phyloP scores from a whole-genome alignment of 2,797 vertebrate species.

The Australoheros facetus region DNA sequence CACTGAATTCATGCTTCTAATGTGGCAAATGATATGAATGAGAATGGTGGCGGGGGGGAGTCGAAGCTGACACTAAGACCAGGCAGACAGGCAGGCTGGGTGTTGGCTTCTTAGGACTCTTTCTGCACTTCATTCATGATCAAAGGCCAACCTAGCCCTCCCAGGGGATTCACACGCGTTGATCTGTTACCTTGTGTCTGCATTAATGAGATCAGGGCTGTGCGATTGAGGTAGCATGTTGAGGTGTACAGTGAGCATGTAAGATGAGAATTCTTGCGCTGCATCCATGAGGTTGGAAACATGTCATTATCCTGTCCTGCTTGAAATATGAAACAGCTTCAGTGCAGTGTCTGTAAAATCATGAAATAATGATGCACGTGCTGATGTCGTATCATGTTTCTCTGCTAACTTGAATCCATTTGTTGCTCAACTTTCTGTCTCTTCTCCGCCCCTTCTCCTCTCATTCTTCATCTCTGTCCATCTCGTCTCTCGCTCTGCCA shows the following conservation, averaged over 20 bases:
- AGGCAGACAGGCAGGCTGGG: constrained; percentile 6
- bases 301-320: neutral
- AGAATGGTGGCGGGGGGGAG: neutral
- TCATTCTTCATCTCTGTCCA: constrained; percentile 50
- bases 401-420: constrained; percentile 25
- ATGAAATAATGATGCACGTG: constrained; percentile 42
- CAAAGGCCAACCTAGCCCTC: constrained; percentile 58
- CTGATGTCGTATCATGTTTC: constrained; percentile 16
- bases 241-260: neutral
- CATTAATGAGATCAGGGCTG: constrained; percentile 67
- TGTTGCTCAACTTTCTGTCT: constrained; percentile 46
- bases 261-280: neutral
- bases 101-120: constrained; percentile 32
- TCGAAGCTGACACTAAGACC: constrained; percentile 13
- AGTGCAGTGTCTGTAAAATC: neutral
- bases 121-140: constrained; percentile 51
- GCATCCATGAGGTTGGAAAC: constrained; percentile 15
- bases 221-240: constrained; percentile 28
- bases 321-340: neutral
- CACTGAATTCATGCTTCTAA: neutral
- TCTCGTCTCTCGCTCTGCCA: constrained; percentile 49
- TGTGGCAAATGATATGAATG: constrained; percentile 30
- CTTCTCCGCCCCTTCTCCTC: constrained; percentile 28
- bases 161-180: constrained; percentile 35
- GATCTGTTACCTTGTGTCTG: constrained; percentile 62